Percentiles rank a stretch among this genome's conserved stretches.
phyloP scores from a whole-genome alignment of 1,140 invertebrate species.

The Ips typographus region DNA sequence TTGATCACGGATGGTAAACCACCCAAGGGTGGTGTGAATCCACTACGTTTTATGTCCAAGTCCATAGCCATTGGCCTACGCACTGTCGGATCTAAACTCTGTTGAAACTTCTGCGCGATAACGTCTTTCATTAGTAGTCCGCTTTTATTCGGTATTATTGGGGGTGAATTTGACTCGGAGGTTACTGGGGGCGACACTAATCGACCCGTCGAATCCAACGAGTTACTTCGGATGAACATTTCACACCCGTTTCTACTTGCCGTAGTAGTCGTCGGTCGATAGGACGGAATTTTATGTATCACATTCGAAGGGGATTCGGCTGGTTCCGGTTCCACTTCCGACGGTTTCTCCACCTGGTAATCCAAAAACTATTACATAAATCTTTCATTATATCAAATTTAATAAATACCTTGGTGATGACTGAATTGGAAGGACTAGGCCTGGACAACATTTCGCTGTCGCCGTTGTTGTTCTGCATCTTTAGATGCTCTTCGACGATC shows the following conservation, averaged over 20 bases:
- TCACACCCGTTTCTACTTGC: constrained; percentile 63
- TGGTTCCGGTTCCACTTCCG: constrained; percentile 50
- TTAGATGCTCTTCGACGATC: constrained; percentile 59
- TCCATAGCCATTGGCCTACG: constrained; percentile 47
- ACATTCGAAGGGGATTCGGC: constrained; percentile 60
- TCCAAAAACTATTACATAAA: not conserved
- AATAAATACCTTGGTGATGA: constrained; percentile 39
- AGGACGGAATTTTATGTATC: constrained; percentile 92
- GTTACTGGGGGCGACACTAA: constrained; percentile 51
- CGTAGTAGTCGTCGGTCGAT: constrained; percentile 72
- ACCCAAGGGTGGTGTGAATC: constrained; percentile 58
- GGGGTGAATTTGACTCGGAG: constrained; percentile 57
- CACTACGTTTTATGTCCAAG: constrained; percentile 56
- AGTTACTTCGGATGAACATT: constrained; percentile 46
- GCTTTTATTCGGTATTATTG: constrained; percentile 55
- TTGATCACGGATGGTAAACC: constrained; percentile 46
- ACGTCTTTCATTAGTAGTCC: constrained; percentile 65
- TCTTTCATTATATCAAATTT: not conserved
- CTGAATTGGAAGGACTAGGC: constrained; percentile 52
- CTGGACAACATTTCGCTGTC: constrained; percentile 51
- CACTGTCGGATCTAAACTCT: constrained; percentile 58
- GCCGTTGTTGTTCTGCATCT: constrained; percentile 48
- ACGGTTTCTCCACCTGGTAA: constrained; percentile 36
- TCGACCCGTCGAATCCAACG: constrained; percentile 36
- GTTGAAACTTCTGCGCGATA: constrained; percentile 84